phyloP scores from a whole-genome alignment of 2,888 invertebrate species.

The Drosophila suboccidentalis region DNA sequence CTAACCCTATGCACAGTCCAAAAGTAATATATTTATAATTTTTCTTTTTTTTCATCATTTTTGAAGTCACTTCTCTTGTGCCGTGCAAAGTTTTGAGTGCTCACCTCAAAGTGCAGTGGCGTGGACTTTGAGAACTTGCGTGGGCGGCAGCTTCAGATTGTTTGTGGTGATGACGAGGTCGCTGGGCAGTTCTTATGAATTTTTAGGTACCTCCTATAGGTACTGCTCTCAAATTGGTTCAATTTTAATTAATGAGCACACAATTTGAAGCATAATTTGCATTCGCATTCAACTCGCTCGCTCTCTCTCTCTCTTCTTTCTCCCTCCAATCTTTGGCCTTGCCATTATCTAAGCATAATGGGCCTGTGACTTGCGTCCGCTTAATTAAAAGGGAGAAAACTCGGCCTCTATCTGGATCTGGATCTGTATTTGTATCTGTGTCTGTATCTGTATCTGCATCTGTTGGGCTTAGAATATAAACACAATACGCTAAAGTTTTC shows the following conservation, averaged over 20 bases:
- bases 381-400: slow-evolving; percentile 64
- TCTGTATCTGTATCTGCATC: neutral
- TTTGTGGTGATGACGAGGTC: neutral
- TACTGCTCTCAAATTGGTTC: slow-evolving; percentile 67
- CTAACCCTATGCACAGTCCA: slow-evolving; percentile 1
- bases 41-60: slow-evolving; percentile 4
- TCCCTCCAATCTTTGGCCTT: slow-evolving; percentile 40
- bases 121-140: slow-evolving; percentile 67
- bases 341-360: slow-evolving; percentile 77
- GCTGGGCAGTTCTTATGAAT: slow-evolving; percentile 18
- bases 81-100: slow-evolving; percentile 69
- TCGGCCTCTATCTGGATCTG: slow-evolving; percentile 23
- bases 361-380: slow-evolving; percentile 70
- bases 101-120: slow-evolving; percentile 79
- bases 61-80: slow-evolving; percentile 30
- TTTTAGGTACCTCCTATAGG: slow-evolving; percentile 4
- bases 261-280: slow-evolving; percentile 76
- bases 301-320: slow-evolving; percentile 9
- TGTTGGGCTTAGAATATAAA: slow-evolving; percentile 76
- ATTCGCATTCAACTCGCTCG: slow-evolving; percentile 49
- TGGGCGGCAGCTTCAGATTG: slow-evolving; percentile 24
- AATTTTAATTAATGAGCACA: slow-evolving; percentile 80
- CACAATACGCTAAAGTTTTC: slow-evolving; percentile 72
- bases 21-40: slow-evolving; percentile 60
- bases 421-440: slow-evolving; percentile 4